phyloP scores from a whole-genome alignment of 1,140 invertebrate species.

The Physella acuta region DNA sequence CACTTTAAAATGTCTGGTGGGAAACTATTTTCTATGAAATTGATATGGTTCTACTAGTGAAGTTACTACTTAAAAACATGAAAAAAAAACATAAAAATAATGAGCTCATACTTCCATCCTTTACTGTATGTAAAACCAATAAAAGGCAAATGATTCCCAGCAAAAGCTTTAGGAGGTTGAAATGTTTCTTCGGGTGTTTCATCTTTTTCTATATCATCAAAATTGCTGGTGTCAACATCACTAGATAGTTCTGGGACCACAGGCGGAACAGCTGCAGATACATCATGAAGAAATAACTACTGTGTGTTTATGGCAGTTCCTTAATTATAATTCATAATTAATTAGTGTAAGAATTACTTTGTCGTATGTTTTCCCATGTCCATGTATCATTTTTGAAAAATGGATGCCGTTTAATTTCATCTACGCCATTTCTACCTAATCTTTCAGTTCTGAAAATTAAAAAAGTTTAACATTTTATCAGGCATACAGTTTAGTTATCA shows the following conservation, averaged over 20 bases:
- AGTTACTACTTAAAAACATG: too few species aligned
- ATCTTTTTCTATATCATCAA: conserved; percentile 89
- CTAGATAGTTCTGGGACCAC: conserved; percentile 92
- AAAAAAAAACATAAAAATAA: too few species aligned
- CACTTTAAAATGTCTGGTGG: too few species aligned
- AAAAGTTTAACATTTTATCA: conserved; percentile 4
- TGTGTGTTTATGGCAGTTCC: background rate
- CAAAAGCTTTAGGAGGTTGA: conserved; percentile 93
- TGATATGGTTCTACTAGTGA: too few species aligned
- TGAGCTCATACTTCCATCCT: conserved; percentile 64
- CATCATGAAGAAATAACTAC: too few species aligned
- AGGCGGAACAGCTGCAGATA: conserved; percentile 76
- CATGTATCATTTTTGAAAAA: conserved; percentile 98
- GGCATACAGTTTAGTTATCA: background rate
- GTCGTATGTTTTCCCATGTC: conserved; percentile 92
- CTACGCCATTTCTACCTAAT: conserved; percentile 88
- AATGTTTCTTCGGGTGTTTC: conserved; percentile 67
- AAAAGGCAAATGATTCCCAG: conserved; percentile 97
- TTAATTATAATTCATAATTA: background rate
- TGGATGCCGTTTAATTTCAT: conserved; percentile 91
- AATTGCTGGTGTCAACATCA: conserved; percentile 98
- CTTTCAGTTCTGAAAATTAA: conserved; percentile 71
- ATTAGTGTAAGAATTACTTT: conserved; percentile 37
- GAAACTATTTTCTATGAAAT: too few species aligned
- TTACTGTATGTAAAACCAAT: conserved; percentile 88